Percentiles rank a stretch among this genome's conserved stretches.
phyloP scores from a whole-genome alignment of 2,888 invertebrate genomes.

The Baccha elongata region DNA sequence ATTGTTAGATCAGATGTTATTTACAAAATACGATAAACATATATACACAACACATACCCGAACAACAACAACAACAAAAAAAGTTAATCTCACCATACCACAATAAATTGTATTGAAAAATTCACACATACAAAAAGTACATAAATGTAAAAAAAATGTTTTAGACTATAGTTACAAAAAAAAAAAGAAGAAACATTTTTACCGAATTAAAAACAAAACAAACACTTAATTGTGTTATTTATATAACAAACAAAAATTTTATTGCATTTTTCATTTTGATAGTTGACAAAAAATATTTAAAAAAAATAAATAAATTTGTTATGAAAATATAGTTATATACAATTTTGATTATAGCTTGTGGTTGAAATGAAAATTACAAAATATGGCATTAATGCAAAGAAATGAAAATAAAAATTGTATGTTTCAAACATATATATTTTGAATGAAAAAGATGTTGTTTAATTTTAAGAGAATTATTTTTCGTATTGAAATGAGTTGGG shows the following conservation, averaged over 20 bases:
- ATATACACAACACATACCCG: constrained; percentile 48
- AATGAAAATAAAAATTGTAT: constrained; percentile 40
- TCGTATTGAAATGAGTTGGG: too few relatives aligned
- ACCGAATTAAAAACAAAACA: constrained; percentile 50
- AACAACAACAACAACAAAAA: constrained; percentile 11
- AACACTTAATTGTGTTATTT: constrained; percentile 50
- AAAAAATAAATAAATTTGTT: constrained; percentile 26
- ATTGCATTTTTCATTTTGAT: constrained; percentile 52
- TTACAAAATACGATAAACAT: constrained; percentile 46
- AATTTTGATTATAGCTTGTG: constrained; percentile 56
- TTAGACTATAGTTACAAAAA: constrained; percentile 43
- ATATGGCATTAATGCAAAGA: constrained; percentile 13
- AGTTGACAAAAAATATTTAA: constrained; percentile 28
- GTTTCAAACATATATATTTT: constrained; percentile 37
- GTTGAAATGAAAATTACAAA: constrained; percentile 48
- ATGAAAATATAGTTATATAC: constrained; percentile 38
- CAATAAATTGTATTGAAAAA: constrained; percentile 54
- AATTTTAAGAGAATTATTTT: neutral
- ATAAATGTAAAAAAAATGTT: constrained; percentile 49
- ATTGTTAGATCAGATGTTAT: constrained; percentile 65
- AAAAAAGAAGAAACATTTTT: constrained; percentile 55
- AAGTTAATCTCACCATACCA: constrained; percentile 44
- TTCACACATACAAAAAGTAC: constrained; percentile 34
- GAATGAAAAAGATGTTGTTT: neutral
- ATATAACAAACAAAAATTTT: constrained; percentile 11